Percentiles rank a stretch among this genome's conserved stretches.
Evolutionary conservation across 1,140 invertebrate genomes (phyloP).

Genomic region (Aethina tumida): DNA sequence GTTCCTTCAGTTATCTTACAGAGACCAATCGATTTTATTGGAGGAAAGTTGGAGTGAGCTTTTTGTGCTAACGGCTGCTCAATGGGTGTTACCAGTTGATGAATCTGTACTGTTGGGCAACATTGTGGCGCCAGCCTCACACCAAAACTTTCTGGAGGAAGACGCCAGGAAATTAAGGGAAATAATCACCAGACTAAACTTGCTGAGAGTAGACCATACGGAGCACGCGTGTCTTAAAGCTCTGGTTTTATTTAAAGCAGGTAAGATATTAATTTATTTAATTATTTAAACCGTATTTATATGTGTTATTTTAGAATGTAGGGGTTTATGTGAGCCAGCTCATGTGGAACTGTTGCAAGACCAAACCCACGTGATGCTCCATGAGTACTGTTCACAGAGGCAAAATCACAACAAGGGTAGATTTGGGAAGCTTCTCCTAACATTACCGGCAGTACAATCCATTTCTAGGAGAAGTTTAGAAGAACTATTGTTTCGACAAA

Average conservation of each 20-base stretch:
- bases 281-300: conserved; percentile 8
- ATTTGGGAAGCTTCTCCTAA: conserved; percentile 56
- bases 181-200: conserved; percentile 50
- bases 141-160: conserved; percentile 34
- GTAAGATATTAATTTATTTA: conserved; percentile 42
- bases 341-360: conserved; percentile 65
- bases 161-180: conserved; percentile 41
- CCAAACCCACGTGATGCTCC: conserved; percentile 64
- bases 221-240: conserved; percentile 80
- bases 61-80: conserved; percentile 72
- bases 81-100: conserved; percentile 65
- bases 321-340: conserved; percentile 48
- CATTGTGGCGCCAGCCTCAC: conserved; percentile 30
- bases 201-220: conserved; percentile 63
- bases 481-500: conserved; percentile 58
- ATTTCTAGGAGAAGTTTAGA: conserved; percentile 45
- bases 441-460: conserved; percentile 52
- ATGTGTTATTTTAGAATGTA: conserved; percentile 54
- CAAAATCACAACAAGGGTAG: conserved; percentile 42
- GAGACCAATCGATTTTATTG: conserved; percentile 62
- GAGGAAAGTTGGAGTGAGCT: conserved; percentile 75
- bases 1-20: conserved; percentile 56
- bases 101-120: conserved; percentile 41
- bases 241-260: conserved; percentile 69
- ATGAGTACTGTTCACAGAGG: conserved; percentile 48